Evolutionary conservation across 2,797 vertebrate species (phyloP).

Genomic region (Hydrocynus forskahlii): DNA sequence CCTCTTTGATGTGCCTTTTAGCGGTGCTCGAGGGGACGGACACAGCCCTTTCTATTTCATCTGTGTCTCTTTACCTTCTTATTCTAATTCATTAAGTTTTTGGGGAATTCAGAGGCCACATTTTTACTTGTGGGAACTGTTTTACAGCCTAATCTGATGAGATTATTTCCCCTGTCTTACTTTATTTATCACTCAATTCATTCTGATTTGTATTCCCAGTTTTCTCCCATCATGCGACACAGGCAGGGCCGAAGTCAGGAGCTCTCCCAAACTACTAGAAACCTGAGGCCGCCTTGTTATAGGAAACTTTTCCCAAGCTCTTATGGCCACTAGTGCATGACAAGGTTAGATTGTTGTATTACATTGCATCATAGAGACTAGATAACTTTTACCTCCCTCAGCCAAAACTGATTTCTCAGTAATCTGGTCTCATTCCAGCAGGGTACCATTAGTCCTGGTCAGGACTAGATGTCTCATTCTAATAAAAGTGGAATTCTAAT

Average conservation of each 20-base stretch:
- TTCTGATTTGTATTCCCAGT: neutral
- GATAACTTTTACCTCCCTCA: neutral
- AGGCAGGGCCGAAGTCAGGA: neutral
- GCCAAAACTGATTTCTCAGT: neutral
- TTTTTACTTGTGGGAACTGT: neutral
- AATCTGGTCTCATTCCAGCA: neutral
- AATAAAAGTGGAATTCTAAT: neutral
- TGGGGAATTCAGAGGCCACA: slow-evolving; percentile 4
- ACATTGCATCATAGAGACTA: neutral
- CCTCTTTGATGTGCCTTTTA: neutral
- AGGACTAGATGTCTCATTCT: neutral
- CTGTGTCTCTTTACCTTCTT: neutral
- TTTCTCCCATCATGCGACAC: neutral
- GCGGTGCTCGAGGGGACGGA: neutral
- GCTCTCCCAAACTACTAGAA: neutral
- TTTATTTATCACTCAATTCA: slow-evolving; percentile 2
- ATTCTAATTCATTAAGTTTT: neutral
- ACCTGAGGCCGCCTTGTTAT: neutral
- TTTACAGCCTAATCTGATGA: neutral
- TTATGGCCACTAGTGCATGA: neutral
- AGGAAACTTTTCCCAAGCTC: neutral
- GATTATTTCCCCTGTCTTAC: neutral
- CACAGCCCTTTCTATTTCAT: slow-evolving; percentile 9
- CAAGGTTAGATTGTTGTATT: neutral
- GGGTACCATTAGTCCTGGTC: neutral